Evolutionary conservation across 37 sponge, comb jelly and placozoan genomes (phyloP).

Genomic region (Diacarnus erythraeanus): DNA sequence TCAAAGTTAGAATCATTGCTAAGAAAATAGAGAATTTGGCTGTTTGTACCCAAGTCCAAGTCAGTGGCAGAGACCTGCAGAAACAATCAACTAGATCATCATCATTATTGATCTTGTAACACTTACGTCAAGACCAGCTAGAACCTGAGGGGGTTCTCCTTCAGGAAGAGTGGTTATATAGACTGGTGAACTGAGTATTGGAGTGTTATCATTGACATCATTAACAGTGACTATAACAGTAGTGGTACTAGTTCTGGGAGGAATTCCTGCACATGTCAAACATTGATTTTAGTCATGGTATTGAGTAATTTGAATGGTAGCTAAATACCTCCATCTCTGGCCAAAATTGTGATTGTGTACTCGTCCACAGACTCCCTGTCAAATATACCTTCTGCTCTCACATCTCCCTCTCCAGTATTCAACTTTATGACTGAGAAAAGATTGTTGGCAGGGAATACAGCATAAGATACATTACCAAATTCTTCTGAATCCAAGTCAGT

Average conservation of each 20-base stretch:
- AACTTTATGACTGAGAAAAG: not conserved
- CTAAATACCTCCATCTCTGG: slow-evolving; percentile 29
- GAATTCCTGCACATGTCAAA: not conserved
- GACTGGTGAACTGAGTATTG: not conserved
- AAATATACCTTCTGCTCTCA: slow-evolving; percentile 6
- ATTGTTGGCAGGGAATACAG: not conserved
- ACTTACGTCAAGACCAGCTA: not conserved
- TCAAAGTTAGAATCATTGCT: slow-evolving; percentile 9
- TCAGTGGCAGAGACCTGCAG: slow-evolving; percentile 37
- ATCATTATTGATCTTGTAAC: not conserved
- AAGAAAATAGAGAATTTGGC: not conserved
- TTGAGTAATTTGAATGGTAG: not conserved
- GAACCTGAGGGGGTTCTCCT: not conserved
- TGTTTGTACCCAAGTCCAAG: slow-evolving; percentile 11
- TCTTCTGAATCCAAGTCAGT: slow-evolving; percentile 34
- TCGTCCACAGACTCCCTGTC: slow-evolving; percentile 32
- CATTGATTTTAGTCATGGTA: not conserved
- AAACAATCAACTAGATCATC: not conserved
- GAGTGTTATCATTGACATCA: slow-evolving; percentile 49
- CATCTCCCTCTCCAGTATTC: slow-evolving; percentile 8
- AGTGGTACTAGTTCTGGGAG: not conserved
- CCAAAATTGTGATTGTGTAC: slow-evolving; percentile 32
- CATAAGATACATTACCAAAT: slow-evolving; percentile 31
- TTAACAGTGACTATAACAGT: slow-evolving; percentile 19
- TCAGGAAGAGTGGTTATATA: slow-evolving; percentile 3